A percentile compares a stretch with the other conserved stretches of the same genome.
Evolutionary conservation across 2,888 invertebrate genomes (phyloP).

Genomic region (Stenichneumon culpator): DNA sequence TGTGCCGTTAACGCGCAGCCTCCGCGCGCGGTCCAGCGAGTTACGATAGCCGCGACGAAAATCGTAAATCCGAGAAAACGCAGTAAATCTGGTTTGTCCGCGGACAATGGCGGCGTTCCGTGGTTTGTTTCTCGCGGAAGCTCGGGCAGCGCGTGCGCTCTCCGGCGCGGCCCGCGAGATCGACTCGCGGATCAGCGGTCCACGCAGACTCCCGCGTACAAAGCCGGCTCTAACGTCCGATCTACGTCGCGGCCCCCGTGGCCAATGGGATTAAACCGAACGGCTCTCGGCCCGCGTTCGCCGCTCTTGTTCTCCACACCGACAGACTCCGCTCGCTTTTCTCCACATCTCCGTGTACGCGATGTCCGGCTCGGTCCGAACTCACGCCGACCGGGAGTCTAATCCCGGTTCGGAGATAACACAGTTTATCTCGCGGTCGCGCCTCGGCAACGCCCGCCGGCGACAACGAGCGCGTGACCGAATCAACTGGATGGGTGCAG

Average conservation of each 20-base stretch:
- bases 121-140: constrained; percentile 58
- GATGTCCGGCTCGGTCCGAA: constrained; percentile 36
- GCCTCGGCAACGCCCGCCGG: constrained; percentile 23
- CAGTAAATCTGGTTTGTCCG: constrained; percentile 77
- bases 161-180: constrained; percentile 22
- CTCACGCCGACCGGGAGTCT: constrained; percentile 32
- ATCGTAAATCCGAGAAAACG: constrained; percentile 80
- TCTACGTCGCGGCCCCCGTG: constrained; percentile 70
- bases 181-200: constrained; percentile 21
- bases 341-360: neutral
- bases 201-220: constrained; percentile 61
- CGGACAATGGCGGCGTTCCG: constrained; percentile 73
- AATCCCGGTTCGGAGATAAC: constrained; percentile 36
- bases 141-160: neutral
- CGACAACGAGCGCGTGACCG: constrained; percentile 22
- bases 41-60: constrained; percentile 70
- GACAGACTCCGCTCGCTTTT: neutral
- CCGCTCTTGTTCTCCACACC: constrained; percentile 52
- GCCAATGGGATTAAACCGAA: constrained; percentile 80
- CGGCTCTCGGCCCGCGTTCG: constrained; percentile 40
- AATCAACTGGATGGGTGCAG: neutral
- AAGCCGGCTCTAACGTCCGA: constrained; percentile 70
- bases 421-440: constrained; percentile 38
- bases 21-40: constrained; percentile 31
- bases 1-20: neutral